These are phyloP conservation scores for Falco berigora DNA, from an alignment of 2,797 vertebrate genomes.

Conservation along the genomic window DNA sequence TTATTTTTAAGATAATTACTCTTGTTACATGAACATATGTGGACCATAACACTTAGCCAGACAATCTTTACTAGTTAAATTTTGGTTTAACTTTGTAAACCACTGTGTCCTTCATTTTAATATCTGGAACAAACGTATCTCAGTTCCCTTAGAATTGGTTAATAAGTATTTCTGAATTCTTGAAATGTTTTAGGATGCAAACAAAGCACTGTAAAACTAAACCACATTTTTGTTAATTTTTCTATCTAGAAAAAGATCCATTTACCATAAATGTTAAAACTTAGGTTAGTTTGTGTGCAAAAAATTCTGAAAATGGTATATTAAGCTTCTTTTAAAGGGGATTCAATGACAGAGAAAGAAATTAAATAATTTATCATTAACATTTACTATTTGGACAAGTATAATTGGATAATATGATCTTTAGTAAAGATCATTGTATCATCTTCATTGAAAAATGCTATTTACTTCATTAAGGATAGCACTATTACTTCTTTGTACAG, in stretches of 20 bases:
- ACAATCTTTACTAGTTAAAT: constrained; percentile 1
- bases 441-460: constrained; percentile 19
- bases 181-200: constrained; percentile 56
- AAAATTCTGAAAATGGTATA: constrained; percentile 5
- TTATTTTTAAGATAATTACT: constrained; percentile 55
- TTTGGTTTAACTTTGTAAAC: constrained; percentile 40
- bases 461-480: constrained; percentile 33
- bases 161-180: constrained; percentile 30
- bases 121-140: not conserved
- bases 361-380: constrained; percentile 47
- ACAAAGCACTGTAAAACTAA: constrained; percentile 32
- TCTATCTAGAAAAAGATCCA: not conserved
- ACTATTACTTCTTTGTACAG: constrained; percentile 18
- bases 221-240: constrained; percentile 12
- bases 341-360: not conserved
- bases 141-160: constrained; percentile 7
- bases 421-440: constrained; percentile 1
- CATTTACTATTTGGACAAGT: constrained; percentile 7
- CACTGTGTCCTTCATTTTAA: constrained; percentile 57
- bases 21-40: constrained; percentile 53
- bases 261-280: not conserved
- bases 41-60: constrained; percentile 59
- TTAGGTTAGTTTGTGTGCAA: not conserved
- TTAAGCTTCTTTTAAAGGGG: not conserved
- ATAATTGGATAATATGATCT: not conserved